Evolutionary conservation across 2,888 invertebrate genomes (phyloP).

Genomic region (Horisme vitalbata): DNA sequence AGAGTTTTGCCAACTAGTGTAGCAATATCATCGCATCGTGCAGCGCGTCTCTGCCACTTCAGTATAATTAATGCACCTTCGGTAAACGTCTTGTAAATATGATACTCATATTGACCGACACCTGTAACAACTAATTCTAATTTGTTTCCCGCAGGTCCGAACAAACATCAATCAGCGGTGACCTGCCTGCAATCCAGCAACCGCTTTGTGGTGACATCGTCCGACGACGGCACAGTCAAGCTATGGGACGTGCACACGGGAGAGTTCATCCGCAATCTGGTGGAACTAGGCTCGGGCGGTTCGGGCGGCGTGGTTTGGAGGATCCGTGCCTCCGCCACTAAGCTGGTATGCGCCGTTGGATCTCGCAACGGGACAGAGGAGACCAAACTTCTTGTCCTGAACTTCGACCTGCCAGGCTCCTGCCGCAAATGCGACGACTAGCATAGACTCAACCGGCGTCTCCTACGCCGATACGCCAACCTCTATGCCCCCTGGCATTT

Average conservation of each 20-base stretch:
- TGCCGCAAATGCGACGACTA: slow-evolving; percentile 83
- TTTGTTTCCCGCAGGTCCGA: slow-evolving; percentile 90
- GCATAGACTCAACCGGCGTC: slow-evolving; percentile 76
- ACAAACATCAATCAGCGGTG: slow-evolving; percentile 99
- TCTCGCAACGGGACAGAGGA: slow-evolving; percentile 99
- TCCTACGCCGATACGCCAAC: slow-evolving; percentile 71
- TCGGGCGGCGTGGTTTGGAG: slow-evolving; percentile 99
- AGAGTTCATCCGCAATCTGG: slow-evolving; percentile 97
- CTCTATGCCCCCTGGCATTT: slow-evolving; percentile 76
- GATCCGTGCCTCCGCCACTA: slow-evolving; percentile 96
- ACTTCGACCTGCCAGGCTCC: slow-evolving; percentile 94
- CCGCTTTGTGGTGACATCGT: slow-evolving; percentile 98
- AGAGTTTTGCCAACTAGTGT: too few relatives aligned
- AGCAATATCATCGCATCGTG: too few relatives aligned
- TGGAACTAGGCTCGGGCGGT: slow-evolving; percentile 96
- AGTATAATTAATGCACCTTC: too few relatives aligned
- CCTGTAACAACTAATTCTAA: too few relatives aligned
- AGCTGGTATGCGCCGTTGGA: slow-evolving; percentile 98
- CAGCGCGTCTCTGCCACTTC: too few relatives aligned
- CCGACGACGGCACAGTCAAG: slow-evolving; percentile 99
- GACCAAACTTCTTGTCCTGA: slow-evolving; percentile 97
- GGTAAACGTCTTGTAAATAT: too few relatives aligned
- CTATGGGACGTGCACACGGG: slow-evolving; percentile 99
- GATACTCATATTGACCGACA: too few relatives aligned
- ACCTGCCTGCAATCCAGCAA: slow-evolving; percentile 99